Conservation (phyloP, 2,888 invertebrate genomes). For the Kuschelorhynchus macadamiae region DNA sequence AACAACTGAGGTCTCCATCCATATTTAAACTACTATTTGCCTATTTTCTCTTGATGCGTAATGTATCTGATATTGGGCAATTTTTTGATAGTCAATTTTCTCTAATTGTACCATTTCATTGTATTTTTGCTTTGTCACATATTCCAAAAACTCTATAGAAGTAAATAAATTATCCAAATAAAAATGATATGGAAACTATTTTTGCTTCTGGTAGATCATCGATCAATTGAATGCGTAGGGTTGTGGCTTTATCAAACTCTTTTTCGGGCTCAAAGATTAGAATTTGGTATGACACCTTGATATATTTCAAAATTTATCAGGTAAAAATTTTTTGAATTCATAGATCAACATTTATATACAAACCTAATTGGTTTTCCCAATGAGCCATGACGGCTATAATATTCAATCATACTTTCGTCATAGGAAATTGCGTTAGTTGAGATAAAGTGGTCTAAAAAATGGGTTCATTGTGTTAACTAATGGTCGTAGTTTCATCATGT, state of each 20-base stretch:
- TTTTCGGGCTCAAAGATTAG: constrained; percentile 32
- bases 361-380: constrained; percentile 52
- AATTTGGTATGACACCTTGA: constrained; percentile 42
- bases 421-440: constrained; percentile 50
- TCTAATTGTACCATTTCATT: constrained; percentile 30
- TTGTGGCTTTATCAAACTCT: constrained; percentile 34
- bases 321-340: constrained; percentile 52
- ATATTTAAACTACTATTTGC: constrained; percentile 14
- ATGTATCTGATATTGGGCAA: constrained; percentile 18
- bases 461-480: constrained; percentile 48
- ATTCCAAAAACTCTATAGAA: constrained; percentile 17
- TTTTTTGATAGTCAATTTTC: constrained; percentile 22
- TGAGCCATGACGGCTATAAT: constrained; percentile 59
- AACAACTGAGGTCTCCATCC: constrained; percentile 30
- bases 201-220: constrained; percentile 17
- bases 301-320: constrained; percentile 51
- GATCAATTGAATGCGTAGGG: constrained; percentile 13
- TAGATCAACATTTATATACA: constrained; percentile 47
- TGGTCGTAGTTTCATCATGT: constrained; percentile 55
- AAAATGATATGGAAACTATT: constrained; percentile 9
- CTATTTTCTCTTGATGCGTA: constrained; percentile 11
- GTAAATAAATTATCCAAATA: constrained; percentile 46
- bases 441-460: constrained; percentile 46
- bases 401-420: constrained; percentile 58
- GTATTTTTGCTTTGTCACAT: constrained; percentile 19